Evolutionary conservation across 2,113 vertebrate species (phyloP).

Genomic region (Hippocampus zosterae): DNA sequence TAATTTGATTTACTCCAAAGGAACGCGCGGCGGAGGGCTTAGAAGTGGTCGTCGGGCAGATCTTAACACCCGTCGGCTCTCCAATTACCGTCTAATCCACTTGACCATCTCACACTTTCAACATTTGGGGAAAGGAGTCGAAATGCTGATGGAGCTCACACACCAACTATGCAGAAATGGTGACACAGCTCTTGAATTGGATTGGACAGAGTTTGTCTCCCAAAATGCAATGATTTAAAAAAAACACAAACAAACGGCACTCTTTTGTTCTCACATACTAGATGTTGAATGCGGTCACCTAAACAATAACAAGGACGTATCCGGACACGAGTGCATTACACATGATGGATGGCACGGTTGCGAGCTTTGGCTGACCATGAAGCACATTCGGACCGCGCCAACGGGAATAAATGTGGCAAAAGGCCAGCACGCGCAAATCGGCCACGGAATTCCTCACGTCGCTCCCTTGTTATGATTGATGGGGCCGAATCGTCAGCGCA

Average conservation of each 20-base stretch:
- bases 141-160: no score
- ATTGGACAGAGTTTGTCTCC: no score
- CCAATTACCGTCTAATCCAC: slow-evolving; percentile 36
- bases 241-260: no score
- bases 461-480: slow-evolving; percentile 22
- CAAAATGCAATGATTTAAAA: no score
- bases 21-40: slow-evolving; percentile 47
- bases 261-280: background rate
- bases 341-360: slow-evolving; percentile 13
- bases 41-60: slow-evolving; percentile 30
- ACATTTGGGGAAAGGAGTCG: no score
- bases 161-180: no score
- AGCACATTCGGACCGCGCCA: slow-evolving; percentile 25
- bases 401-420: slow-evolving; percentile 40
- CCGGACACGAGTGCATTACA: slow-evolving; percentile 13
- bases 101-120: background rate
- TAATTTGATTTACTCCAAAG: slow-evolving; percentile 52
- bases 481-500: slow-evolving; percentile 14
- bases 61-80: slow-evolving; percentile 45
- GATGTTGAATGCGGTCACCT: background rate
- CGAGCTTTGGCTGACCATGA: slow-evolving; percentile 24
- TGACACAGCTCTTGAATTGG: no score
- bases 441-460: slow-evolving; percentile 26
- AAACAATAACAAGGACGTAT: background rate
- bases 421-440: slow-evolving; percentile 38